Base-by-base conservation (phyloP, 1,140 invertebrate genomes). In the Drosophila nebulosa region DNA sequence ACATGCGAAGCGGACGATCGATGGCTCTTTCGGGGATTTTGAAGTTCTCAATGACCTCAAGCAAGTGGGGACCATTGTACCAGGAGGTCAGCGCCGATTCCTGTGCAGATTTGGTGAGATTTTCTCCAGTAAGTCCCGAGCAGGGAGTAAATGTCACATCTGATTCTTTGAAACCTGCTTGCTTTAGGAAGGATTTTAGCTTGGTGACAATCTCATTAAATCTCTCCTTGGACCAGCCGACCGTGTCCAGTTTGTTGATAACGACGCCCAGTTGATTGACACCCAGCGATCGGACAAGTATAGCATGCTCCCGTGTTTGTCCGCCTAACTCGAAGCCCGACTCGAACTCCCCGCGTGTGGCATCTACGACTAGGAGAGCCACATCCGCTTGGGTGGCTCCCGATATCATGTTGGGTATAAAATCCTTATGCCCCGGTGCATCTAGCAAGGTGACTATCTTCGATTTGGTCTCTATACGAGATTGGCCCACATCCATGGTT, bases 321-420 rank as follows among this genome's bases (percentile, higher is more conserved):
- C 99, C 99, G 12, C 98, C 98, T 70, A 95, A 94, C 83, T 99
- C 98, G 92, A 99, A 99, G 3, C 99, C 99, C 56, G 98, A 98
- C 92, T 99, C 99, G 93, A 99, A 99, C 93, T 99, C 99, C 14
- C 99, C 99, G 86, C 95, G 94, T 0, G 96, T 97, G 7, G 98
- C 97, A 94, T 99, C 98, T 1, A 99, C 96, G 0, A 99, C 99
- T 12, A 99, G 92, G 36, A 99, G 92, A 27, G 98, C 98, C 5
- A 98, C 98, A 93, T 99, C 99, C 24, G 99, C 98, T 92, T 99
- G 98, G 9, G 97, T 96, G 24, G 98, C 97, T 52, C 98, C 98
- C 27, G 96, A 98, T 64, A 99, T 99, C 98, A 99, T 99, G 89
- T 99, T 99, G 1, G 99, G 98, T 89, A 99, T 99, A 90, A 99